phyloP scores from a whole-genome alignment of 1,140 invertebrate genomes.

The Drosophila insularis region DNA sequence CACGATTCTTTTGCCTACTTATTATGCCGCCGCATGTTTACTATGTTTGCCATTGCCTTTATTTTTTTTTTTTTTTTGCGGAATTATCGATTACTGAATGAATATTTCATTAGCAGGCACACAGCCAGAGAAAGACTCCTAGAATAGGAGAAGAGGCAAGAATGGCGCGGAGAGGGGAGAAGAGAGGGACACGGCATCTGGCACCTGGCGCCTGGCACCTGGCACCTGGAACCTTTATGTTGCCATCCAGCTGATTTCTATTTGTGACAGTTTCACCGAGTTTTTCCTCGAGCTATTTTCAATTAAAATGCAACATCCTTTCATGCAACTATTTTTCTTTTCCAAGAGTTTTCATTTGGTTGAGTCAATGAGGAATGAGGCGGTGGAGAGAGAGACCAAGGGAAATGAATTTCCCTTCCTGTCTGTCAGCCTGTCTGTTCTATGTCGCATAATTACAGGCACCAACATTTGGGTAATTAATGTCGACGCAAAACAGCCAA shows the following conservation, averaged over 20 bases:
- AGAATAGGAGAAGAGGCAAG: not conserved
- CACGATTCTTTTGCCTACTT: slow-evolving; percentile 52
- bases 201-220: slow-evolving; percentile 16
- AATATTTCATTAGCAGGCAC: slow-evolving; percentile 73
- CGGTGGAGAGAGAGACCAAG: not conserved
- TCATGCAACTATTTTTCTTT: slow-evolving; percentile 9
- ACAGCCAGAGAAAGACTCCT: slow-evolving; percentile 14
- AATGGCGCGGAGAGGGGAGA: not conserved
- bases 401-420: slow-evolving; percentile 1
- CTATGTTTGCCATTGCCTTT: slow-evolving; percentile 35
- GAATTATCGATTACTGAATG: slow-evolving; percentile 78
- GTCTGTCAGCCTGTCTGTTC: slow-evolving; percentile 31
- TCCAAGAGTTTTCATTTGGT: not conserved
- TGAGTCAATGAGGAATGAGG: not conserved
- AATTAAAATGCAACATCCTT: slow-evolving; percentile 74
- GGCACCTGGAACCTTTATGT: slow-evolving; percentile 27
- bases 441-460: slow-evolving; percentile 55
- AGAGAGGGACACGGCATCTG: slow-evolving; percentile 26
- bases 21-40: slow-evolving; percentile 68
- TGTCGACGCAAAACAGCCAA: slow-evolving; percentile 35
- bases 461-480: slow-evolving; percentile 53
- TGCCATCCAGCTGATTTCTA: slow-evolving; percentile 35
- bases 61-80: slow-evolving; percentile 43
- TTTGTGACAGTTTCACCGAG: slow-evolving; percentile 58
- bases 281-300: slow-evolving; percentile 48